Base-by-base conservation (phyloP, 2,888 invertebrate genomes). In the Xiphydria camelus region DNA sequence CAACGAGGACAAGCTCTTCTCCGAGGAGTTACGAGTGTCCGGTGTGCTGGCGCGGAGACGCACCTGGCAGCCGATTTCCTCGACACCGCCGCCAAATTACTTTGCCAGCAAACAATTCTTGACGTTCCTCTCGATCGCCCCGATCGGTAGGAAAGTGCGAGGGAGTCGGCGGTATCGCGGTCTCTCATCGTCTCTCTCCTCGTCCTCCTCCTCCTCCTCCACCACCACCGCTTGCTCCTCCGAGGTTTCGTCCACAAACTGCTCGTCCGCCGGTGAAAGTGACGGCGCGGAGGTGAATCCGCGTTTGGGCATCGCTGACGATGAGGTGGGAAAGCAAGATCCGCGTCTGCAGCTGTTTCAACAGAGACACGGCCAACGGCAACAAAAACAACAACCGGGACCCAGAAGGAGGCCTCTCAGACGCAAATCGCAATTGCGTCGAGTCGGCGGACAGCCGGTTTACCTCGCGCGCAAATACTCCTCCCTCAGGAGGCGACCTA, bases 1-100 rank as follows among this genome's bases (percentile, higher is more conserved):
- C 53, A 74, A 75, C 58, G 75, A 75, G 46, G 76, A 76, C 22
- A 70, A 73, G 21, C 57, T 74, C 15, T 72, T 70, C 34, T 74
- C 66, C 17, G 69, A 70, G 38, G 70, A 68, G 22, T 53, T 71
- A 9, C 52, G 68, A 0, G 59, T 49, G 29, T 61, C 57, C 31
- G 65, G 66, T 3, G 51, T 65, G 1, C 41, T 66, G 34, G 60
- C 54, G 2, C 58, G 55, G 1, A 47, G 51, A 31, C 57, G 62
- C 10, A 62, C 59, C 5, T 68, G 67, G 66, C 51, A 57, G 5
- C 62, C 66, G 0, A 46, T 47, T 4, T 37, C 47, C 6, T 46
- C 57, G 1, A 20, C 42, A 2, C 41, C 49, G 3, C 48, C 43
- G 10, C 47, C 51, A 7, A 72, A 75, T 45, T 75, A 70, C 44